Evolutionary conservation across 1,140 invertebrate species (phyloP).

Genomic region (Lordiphosa clarofinis): DNA sequence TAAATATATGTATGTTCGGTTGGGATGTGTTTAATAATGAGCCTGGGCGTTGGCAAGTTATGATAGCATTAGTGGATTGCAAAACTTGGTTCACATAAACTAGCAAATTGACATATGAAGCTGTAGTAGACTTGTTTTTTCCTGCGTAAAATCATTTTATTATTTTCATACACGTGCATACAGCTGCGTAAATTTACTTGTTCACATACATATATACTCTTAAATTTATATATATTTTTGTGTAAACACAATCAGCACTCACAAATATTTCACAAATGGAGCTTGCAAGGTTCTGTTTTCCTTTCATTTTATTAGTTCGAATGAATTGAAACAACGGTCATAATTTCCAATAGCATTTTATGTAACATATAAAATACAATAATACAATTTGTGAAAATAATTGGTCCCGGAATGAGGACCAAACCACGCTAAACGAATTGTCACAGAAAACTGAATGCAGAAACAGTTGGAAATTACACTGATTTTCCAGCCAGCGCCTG

Average conservation of each 20-base stretch:
- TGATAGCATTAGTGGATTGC: neutral
- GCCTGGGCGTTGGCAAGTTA: slow-evolving; percentile 11
- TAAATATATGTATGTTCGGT: slow-evolving; percentile 3
- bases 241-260: slow-evolving; percentile 1
- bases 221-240: neutral
- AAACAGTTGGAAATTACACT: slow-evolving; percentile 6
- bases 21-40: slow-evolving; percentile 3
- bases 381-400: slow-evolving; percentile 24
- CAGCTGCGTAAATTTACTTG: no score
- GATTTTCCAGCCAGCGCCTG: slow-evolving; percentile 6
- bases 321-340: slow-evolving; percentile 2
- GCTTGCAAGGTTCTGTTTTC: neutral
- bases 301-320: slow-evolving; percentile 8
- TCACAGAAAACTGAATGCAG: slow-evolving; percentile 28
- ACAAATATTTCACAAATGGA: slow-evolving; percentile 13
- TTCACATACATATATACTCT: neutral
- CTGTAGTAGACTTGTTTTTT: neutral
- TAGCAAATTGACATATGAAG: neutral
- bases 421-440: slow-evolving; percentile 37
- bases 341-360: slow-evolving; percentile 9
- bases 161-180: neutral
- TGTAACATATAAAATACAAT: slow-evolving; percentile 19
- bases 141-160: neutral
- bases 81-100: neutral
- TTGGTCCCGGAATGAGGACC: slow-evolving; percentile 16